Evolutionary conservation across 1,140 invertebrate genomes (phyloP), one percentile per base, ranked within the genome.

Genomic region (Leptoteleia sp.): DNA sequence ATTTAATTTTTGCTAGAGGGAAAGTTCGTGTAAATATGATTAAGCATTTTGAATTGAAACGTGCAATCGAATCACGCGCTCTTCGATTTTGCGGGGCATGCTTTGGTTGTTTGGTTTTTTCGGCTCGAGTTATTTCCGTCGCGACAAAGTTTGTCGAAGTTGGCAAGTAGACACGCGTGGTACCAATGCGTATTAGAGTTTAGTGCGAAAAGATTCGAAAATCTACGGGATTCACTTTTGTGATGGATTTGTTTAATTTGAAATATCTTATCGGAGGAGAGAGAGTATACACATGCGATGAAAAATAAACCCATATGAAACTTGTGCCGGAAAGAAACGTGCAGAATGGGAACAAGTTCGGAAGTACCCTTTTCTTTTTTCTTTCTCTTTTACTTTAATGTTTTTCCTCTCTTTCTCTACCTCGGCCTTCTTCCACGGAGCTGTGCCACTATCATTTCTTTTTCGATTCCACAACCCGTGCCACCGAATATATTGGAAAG

Each of bases 401-500:
- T n/a, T n/a, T 22, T n/a, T 11, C n/a, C 19, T 57, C 31, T 52
- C 31, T 47, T 17, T 29, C 61, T 22, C 17, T 62, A n/a, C n/a
- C n/a, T 43, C 45, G 29, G 12, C 22, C 37, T 48, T 71, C 19
- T 52, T 45, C 45, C 19, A 13, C 22, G 19, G 31, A 48, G 11
- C 12, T 43, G 35, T 7, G 29, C 35, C 17, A 71, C 64, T 68
- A 68, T 54, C 55, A 55, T 76, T 76, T 64, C 73, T 76, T 76
- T 76, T 70, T 64, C 73, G 55, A 70, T 76, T 70, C 57, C 65
- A 59, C 75, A 77, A 71, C 42, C 65, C 65, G 42, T 59, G 67
- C 75, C 54, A 67, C 67, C 67, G 35, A 78, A 78, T 72, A 67
- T 72, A 78, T 78, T 67, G 67, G 67, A 78, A 77, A 77, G 59